phyloP scores from a whole-genome alignment of 2,113 vertebrate species.

The Pangasianodon hypophthalmus region DNA sequence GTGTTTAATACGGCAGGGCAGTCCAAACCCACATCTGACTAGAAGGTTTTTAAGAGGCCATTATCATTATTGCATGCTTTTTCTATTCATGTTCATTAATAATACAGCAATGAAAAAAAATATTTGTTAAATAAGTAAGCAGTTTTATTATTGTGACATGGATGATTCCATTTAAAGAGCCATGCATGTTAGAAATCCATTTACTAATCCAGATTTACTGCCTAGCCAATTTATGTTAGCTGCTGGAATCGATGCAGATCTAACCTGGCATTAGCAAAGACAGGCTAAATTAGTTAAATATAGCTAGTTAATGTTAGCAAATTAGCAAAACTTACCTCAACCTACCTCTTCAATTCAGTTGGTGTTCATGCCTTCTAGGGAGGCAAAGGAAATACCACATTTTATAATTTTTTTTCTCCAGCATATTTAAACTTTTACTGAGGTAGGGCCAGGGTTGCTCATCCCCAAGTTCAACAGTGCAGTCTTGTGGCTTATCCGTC shows the following conservation, averaged over 20 bases:
- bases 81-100: not conserved
- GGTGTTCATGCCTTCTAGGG: not conserved
- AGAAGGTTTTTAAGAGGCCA: not conserved
- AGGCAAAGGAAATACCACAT: not conserved
- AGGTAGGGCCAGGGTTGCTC: not conserved
- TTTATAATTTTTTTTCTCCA: not conserved
- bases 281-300: not conserved
- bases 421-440: not conserved
- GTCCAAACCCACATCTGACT: not conserved
- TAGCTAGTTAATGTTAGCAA: not conserved
- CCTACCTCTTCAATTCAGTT: not conserved
- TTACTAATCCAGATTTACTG: not conserved
- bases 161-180: not conserved
- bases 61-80: slow-evolving; percentile 1
- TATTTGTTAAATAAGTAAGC: no score
- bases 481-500: not conserved
- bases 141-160: not conserved
- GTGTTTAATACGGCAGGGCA: not conserved
- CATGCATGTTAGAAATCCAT: not conserved
- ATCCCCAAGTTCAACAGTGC: not conserved
- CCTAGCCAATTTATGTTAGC: not conserved
- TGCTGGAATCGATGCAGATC: not conserved
- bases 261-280: not conserved
- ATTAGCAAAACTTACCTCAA: not conserved
- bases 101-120: not conserved